Evolutionary conservation across 2,797 vertebrate genomes (phyloP).

Genomic region (Propithecus perrieri): DNA sequence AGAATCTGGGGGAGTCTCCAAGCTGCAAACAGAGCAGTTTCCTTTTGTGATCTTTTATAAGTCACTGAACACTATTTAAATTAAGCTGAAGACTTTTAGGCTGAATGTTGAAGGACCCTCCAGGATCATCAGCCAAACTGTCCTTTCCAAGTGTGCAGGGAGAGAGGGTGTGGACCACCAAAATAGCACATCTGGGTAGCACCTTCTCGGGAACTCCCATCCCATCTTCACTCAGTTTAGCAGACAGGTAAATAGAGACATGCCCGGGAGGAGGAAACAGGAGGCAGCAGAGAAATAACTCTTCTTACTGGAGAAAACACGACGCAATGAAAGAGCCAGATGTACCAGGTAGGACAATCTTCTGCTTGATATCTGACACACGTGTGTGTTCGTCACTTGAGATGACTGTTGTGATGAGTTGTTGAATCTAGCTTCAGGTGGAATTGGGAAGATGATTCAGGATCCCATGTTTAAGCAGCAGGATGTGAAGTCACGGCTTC

Average conservation of each 20-base stretch:
- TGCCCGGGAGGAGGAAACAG: background rate
- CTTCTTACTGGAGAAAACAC: background rate
- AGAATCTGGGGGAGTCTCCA: constrained; percentile 41
- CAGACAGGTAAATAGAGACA: background rate
- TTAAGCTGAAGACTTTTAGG: background rate
- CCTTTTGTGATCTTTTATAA: background rate
- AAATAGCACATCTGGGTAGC: background rate
- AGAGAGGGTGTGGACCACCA: background rate
- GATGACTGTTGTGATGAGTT: background rate
- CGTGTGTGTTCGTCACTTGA: background rate
- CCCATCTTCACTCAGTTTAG: background rate
- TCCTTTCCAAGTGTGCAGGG: background rate
- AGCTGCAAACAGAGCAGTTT: constrained; percentile 48
- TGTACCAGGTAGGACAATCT: background rate
- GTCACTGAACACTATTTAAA: too few relatives aligned
- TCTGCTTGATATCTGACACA: background rate
- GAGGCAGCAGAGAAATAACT: background rate
- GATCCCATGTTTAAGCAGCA: background rate
- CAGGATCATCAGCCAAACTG: background rate
- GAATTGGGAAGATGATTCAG: background rate
- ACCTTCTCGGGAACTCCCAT: background rate
- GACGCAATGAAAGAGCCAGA: background rate
- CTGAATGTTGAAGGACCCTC: background rate
- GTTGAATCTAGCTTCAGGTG: background rate
- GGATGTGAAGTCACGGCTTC: background rate